Conservation (phyloP, 2,113 vertebrate species). For the Mesembrinibis cayennensis region DNA sequence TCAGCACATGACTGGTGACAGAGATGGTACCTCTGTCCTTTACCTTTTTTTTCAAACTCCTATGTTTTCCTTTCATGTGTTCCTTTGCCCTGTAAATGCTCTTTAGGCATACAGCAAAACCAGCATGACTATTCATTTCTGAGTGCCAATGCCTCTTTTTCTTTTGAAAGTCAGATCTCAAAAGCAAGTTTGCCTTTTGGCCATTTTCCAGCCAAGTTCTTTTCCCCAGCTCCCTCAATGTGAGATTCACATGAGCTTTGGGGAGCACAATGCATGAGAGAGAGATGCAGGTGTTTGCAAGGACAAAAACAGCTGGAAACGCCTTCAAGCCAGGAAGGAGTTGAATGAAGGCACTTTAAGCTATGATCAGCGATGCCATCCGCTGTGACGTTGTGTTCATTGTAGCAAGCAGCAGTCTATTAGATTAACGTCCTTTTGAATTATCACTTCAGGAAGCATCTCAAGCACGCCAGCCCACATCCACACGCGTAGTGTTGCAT, state of each 20-base stretch:
- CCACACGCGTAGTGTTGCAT: accelerated
- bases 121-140: not conserved
- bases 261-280: not conserved
- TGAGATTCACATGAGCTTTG: not conserved
- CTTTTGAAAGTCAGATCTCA: not conserved
- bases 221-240: not conserved
- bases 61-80: not conserved
- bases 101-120: not conserved
- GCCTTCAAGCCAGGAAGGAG: not conserved
- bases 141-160: not conserved
- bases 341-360: not conserved
- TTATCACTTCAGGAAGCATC: not conserved
- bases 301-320: not conserved
- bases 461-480: accelerated
- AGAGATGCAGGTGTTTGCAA: not conserved
- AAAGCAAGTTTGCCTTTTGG: not conserved
- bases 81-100: not conserved
- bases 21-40: not conserved
- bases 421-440: not conserved
- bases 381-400: not conserved
- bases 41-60: not conserved
- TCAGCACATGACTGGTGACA: not conserved
- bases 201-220: not conserved
- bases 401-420: not conserved
- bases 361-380: not conserved